Conservation (phyloP, 2,797 vertebrate species). For the Macrochelys suwanniensis region DNA sequence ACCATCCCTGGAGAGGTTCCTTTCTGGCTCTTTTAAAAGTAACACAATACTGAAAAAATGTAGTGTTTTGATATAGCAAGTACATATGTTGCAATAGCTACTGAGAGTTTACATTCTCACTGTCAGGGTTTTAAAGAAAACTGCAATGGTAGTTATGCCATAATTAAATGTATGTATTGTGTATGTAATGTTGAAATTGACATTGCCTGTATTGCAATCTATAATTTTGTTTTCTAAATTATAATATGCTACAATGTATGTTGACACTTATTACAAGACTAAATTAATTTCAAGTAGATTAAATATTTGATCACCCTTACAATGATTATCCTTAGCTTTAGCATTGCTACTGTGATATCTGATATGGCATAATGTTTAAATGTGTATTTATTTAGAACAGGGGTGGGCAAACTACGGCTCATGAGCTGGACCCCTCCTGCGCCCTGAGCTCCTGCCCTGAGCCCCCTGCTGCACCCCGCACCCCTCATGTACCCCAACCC, state of each 20-base stretch:
- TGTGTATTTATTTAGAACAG: slow-evolving; percentile 23
- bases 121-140: neutral
- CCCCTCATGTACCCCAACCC: no score
- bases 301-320: slow-evolving; percentile 3
- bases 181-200: neutral
- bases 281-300: no score
- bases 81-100: neutral
- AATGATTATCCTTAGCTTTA: neutral
- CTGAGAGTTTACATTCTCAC: neutral
- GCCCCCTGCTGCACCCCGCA: no score
- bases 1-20: neutral
- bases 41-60: neutral
- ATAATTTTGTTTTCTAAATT: neutral
- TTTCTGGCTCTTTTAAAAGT: neutral
- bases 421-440: no score
- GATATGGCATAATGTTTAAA: slow-evolving; percentile 28
- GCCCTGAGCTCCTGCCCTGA: no score
- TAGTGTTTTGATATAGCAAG: neutral
- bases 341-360: neutral
- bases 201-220: neutral
- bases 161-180: neutral
- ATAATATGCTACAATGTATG: neutral
- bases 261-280: no score
- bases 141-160: neutral
- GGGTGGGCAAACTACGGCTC: no score